Evolutionary conservation across 2,888 invertebrate genomes (phyloP).

Genomic region (Chaitophorus viminalis): DNA sequence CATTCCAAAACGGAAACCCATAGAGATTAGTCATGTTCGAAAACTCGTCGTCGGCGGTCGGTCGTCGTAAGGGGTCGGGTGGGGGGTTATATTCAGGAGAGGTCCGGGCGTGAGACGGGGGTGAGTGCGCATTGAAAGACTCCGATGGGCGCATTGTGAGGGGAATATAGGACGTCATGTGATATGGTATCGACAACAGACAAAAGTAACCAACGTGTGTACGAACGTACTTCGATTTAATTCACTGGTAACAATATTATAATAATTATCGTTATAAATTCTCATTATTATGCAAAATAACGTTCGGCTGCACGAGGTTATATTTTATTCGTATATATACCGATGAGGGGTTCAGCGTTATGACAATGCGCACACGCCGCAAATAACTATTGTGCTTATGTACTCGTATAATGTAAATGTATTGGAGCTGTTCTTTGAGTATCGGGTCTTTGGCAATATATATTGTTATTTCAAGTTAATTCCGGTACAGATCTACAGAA

Average conservation of each 20-base stretch:
- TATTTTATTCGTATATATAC: too few species aligned
- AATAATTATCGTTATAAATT: constrained; percentile 39
- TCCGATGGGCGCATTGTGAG: background rate
- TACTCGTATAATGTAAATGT: background rate
- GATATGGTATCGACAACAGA: constrained; percentile 16
- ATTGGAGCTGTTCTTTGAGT: background rate
- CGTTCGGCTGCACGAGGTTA: background rate
- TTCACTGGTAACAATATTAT: constrained; percentile 40
- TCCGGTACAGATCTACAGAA: too few species aligned
- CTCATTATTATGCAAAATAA: constrained; percentile 54
- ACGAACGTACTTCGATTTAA: constrained; percentile 37
- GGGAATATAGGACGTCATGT: background rate
- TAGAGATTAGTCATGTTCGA: constrained; percentile 62
- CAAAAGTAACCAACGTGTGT: constrained; percentile 29
- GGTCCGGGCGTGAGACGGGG: background rate
- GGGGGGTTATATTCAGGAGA: background rate
- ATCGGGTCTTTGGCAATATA: background rate
- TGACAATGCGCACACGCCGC: constrained; percentile 23
- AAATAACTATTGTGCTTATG: background rate
- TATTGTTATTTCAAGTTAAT: too few species aligned
- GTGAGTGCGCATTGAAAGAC: constrained; percentile 21
- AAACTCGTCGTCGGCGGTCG: constrained; percentile 26
- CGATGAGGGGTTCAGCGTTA: background rate
- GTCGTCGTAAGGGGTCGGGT: background rate
- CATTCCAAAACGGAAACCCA: constrained; percentile 60